A percentile compares a stretch with the other conserved stretches of the same genome.
Conservation (phyloP, 2,888 invertebrate genomes). For the Cephus spinipes region DNA sequence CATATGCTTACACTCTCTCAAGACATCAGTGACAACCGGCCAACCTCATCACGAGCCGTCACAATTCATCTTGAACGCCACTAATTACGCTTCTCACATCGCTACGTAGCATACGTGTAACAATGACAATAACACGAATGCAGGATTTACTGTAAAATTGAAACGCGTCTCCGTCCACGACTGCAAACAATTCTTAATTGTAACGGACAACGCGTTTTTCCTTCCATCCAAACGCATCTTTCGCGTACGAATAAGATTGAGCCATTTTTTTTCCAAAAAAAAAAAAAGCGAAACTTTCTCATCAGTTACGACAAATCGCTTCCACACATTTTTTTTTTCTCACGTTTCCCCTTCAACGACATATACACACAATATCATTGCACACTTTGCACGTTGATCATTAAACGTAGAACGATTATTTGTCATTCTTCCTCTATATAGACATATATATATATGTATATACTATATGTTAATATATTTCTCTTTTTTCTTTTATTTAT, state of each 20-base stretch:
- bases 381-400: neutral
- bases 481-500: neutral
- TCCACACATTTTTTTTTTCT: neutral
- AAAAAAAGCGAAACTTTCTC: neutral
- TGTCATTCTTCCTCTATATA: neutral
- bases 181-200: neutral
- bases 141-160: neutral
- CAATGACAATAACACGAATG: neutral
- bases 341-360: neutral
- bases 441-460: neutral
- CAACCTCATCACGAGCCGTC: neutral
- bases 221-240: neutral
- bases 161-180: neutral
- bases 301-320: neutral
- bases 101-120: conserved; percentile 9
- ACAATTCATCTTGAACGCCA: conserved; percentile 23
- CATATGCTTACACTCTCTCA: conserved; percentile 28
- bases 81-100: conserved; percentile 33
- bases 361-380: neutral
- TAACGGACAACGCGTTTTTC: neutral
- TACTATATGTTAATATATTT: neutral
- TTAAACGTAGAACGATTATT: neutral
- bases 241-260: neutral
- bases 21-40: conserved; percentile 23
- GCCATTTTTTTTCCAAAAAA: neutral